Percentiles rank a stretch among this genome's conserved stretches.
phyloP scores from a whole-genome alignment of 2,888 invertebrate genomes.

The Imbricaverruca yamaguchii region DNA sequence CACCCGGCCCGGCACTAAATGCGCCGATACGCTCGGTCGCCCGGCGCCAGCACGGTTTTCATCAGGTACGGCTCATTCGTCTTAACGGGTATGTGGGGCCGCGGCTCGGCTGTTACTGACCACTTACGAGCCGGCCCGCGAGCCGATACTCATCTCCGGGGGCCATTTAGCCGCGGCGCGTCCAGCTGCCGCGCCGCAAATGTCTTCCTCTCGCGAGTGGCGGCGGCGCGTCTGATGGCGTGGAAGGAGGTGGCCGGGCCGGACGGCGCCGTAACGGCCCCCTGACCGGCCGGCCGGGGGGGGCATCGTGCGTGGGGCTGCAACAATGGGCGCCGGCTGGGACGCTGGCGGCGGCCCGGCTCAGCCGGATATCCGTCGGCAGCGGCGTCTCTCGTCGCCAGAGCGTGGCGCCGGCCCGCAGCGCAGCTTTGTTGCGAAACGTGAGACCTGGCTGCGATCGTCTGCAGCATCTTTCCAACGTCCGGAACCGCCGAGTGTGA shows the following conservation, averaged over 20 bases:
- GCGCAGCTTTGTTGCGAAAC: not conserved
- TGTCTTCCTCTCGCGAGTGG: not conserved
- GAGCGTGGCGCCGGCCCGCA: not conserved
- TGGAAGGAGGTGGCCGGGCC: not conserved
- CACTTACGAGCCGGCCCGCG: not conserved
- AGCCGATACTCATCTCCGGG: not conserved
- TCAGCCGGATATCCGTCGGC: not conserved
- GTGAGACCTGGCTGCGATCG: not conserved
- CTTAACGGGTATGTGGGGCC: not conserved
- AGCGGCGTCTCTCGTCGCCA: not conserved
- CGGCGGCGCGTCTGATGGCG: not conserved
- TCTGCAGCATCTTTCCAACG: no score
- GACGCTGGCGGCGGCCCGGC: no score
- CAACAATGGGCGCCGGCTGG: no score
- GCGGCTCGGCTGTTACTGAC: not conserved
- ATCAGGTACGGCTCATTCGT: slow-evolving; percentile 9
- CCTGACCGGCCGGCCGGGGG: not conserved
- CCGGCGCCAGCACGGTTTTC: not conserved
- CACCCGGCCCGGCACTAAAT: not conserved
- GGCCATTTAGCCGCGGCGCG: not conserved
- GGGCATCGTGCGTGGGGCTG: no score
- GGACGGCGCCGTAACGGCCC: not conserved
- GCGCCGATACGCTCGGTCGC: not conserved
- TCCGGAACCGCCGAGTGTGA: not conserved
- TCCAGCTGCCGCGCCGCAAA: not conserved